Conservation (phyloP, 1,140 invertebrate genomes). For the Oreohelix idahoensis region DNA sequence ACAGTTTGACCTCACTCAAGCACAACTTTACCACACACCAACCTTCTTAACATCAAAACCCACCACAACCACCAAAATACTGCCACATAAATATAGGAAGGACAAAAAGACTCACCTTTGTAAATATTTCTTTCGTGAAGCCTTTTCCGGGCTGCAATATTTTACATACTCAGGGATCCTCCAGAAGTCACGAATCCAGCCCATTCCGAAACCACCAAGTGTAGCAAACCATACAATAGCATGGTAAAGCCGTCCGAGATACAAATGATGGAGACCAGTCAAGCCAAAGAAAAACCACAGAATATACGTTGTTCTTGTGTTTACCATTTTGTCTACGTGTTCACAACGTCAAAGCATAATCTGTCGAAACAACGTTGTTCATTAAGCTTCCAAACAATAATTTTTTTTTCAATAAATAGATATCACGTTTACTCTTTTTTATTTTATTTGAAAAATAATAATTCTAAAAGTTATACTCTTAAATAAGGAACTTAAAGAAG, state of each 20-base stretch:
- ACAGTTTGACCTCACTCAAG: too few species aligned
- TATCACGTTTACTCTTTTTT: too few species aligned
- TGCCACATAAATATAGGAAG: too few species aligned
- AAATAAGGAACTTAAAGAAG: too few species aligned
- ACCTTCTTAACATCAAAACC: too few species aligned
- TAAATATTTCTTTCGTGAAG: constrained; percentile 78
- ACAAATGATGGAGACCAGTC: constrained; percentile 92
- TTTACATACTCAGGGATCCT: constrained; percentile 88
- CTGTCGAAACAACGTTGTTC: too few species aligned
- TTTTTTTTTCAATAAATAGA: too few species aligned
- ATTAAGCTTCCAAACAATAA: too few species aligned
- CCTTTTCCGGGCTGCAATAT: constrained; percentile 86
- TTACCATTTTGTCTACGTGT: constrained; percentile 67
- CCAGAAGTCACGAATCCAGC: constrained; percentile 90
- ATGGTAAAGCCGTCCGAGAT: constrained; percentile 89
- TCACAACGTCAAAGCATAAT: neutral
- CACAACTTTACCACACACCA: too few species aligned
- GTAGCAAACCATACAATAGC: constrained; percentile 91
- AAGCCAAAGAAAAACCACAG: constrained; percentile 91
- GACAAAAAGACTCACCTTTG: neutral
- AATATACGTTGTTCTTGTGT: constrained; percentile 83
- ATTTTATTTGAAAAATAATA: too few species aligned
- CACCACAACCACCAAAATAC: too few species aligned
- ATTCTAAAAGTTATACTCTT: too few species aligned
- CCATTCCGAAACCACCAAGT: constrained; percentile 86